Base-by-base conservation (phyloP, 2,888 invertebrate genomes). In the Cerceris rybyensis region DNA sequence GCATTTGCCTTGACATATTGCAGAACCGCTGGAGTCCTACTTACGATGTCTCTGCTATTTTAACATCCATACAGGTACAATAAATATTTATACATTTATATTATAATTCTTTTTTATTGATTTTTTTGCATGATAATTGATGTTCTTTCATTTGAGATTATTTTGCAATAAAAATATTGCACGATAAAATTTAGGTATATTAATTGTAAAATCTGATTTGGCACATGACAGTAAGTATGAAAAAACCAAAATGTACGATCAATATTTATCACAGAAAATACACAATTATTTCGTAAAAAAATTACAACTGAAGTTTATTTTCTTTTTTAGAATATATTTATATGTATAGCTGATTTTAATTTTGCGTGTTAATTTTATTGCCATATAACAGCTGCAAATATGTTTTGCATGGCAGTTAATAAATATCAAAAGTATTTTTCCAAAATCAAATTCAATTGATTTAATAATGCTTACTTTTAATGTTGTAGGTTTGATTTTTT, bases 21-120 rank as follows among this genome's bases (percentile, higher is more conserved):
- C 99, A 99, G 94, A 99, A 99, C 93, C 96, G 99, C 94, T 99
- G 99, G 99, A 98, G 98, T 93, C 99, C 99, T 87, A 99, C 99
- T 88, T 99, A 99, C 93, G 99, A 99, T 95, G 99, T 99, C 73
- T 99, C 99, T 88, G 99, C 99, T 89, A 99, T 99, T 93, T 95
- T 99, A 94, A 99, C 99, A 93, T 99, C 99, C 92, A 99, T 99
- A 95, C 98, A 99, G 96, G 98, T 98, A 94, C 93, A 92, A 90
- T 55, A 43, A 80, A 42, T 14, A 49, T 17, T 46, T 14, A 14
- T 16, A 39, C 1, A n/a, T 14, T 43, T 41, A 2, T 28, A 28
- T 28, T 28, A 28, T 28, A 4, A 28, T 28, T 28, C 28, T 28
- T 28, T 28, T 28, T 28, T 28, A 1, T 28, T 28, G n/a, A n/a